phyloP scores from a whole-genome alignment of 2,797 vertebrate species.

The Spheniscus humboldti region DNA sequence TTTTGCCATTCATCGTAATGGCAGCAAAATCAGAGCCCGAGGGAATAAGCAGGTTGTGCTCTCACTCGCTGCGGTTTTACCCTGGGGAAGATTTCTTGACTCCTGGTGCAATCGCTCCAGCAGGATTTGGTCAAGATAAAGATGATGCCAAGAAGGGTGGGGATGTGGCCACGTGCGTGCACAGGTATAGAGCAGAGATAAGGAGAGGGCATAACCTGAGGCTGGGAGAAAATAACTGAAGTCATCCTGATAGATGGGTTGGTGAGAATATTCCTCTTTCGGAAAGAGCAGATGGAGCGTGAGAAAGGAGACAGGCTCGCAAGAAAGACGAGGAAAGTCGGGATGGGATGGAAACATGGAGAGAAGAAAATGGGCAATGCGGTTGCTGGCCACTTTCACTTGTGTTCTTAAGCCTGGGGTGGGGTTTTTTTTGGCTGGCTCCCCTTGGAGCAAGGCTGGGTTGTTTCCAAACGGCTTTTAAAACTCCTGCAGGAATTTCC shows the following conservation, averaged over 20 bases:
- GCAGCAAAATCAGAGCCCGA: neutral
- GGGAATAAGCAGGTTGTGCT: neutral
- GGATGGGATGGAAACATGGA: neutral
- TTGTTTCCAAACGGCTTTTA: neutral
- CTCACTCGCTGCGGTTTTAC: rapidly evolving
- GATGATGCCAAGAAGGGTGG: neutral
- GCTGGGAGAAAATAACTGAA: neutral
- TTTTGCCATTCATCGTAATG: neutral
- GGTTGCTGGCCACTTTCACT: neutral
- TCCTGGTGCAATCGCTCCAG: neutral
- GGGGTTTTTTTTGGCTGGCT: neutral
- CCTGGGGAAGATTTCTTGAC: neutral
- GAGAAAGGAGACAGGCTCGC: neutral
- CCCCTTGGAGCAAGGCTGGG: neutral
- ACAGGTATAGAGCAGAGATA: neutral
- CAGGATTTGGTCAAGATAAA: neutral
- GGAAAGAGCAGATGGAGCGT: neutral
- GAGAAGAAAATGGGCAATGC: neutral
- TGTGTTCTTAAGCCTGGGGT: neutral
- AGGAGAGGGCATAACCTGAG: neutral
- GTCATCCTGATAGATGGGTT: neutral
- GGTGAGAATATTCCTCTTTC: neutral
- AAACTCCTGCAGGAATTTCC: neutral
- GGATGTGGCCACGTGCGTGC: rapidly evolving
- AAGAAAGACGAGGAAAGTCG: neutral